These are phyloP conservation scores for Zoanthus sansibaricus DNA, from an alignment of 92 coral and sea anemone species.

Conservation along the genomic window DNA sequence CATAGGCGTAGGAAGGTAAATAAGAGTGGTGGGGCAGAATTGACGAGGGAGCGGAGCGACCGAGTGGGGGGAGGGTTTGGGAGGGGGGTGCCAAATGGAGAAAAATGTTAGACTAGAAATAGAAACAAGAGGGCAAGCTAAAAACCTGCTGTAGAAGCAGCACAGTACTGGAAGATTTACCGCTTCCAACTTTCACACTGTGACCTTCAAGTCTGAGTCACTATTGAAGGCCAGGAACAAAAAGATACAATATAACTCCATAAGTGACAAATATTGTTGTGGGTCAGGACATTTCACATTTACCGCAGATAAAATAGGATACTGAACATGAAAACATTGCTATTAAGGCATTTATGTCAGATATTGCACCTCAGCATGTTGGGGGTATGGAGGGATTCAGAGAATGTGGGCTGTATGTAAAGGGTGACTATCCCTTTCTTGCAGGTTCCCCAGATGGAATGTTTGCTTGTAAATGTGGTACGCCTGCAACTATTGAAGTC, in stretches of 20 bases:
- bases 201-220: no score
- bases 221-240: not conserved
- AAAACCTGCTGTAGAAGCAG: no score
- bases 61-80: no score
- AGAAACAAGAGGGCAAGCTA: no score
- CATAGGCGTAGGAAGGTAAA: no score
- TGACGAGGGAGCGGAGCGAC: no score
- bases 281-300: slow-evolving; percentile 52
- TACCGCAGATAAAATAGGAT: slow-evolving; percentile 19
- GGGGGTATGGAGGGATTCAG: slow-evolving; percentile 63
- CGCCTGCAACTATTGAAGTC: slow-evolving; percentile 41
- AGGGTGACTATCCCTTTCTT: slow-evolving; percentile 59
- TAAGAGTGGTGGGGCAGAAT: no score
- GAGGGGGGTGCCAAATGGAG: no score
- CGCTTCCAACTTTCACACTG: no score
- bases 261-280: slow-evolving; percentile 33
- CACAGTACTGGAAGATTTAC: no score
- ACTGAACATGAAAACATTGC: slow-evolving; percentile 52
- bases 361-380: slow-evolving; percentile 55
- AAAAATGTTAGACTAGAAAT: no score
- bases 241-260: slow-evolving; percentile 42
- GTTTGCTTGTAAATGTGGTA: slow-evolving; percentile 45
- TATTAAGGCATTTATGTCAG: slow-evolving; percentile 61
- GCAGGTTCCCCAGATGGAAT: slow-evolving; percentile 77
- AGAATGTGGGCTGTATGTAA: slow-evolving; percentile 64